phyloP scores from a whole-genome alignment of 1,140 invertebrate species.

The Nixonia krombeini region DNA sequence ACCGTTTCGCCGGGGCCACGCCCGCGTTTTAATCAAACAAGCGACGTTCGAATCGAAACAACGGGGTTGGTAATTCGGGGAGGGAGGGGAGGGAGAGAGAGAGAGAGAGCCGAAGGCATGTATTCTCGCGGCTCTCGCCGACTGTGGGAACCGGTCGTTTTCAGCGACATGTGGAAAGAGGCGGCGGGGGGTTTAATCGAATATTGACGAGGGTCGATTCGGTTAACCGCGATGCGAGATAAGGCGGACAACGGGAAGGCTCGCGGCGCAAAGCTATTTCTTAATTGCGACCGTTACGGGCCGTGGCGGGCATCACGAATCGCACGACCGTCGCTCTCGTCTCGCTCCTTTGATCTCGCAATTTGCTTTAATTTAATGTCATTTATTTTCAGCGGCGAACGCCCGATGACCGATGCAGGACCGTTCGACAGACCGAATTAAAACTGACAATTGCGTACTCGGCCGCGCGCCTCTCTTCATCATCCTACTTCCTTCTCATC shows the following conservation, averaged over 20 bases:
- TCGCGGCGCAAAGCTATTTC: conserved; percentile 18
- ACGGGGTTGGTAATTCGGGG: too few species aligned
- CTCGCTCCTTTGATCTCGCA: conserved; percentile 23
- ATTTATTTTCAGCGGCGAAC: conserved; percentile 6
- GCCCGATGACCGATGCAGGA: conserved; percentile 8
- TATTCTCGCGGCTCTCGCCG: too few species aligned
- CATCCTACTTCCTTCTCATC: neutral
- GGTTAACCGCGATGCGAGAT: conserved; percentile 26
- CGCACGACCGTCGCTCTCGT: conserved; percentile 17
- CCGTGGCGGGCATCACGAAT: conserved; percentile 15
- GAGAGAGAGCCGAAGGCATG: too few species aligned
- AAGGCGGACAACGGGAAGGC: conserved; percentile 16
- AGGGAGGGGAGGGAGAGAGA: too few species aligned
- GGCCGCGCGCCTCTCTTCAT: too few species aligned
- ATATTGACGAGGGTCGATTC: conserved; percentile 29
- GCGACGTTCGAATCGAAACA: too few species aligned
- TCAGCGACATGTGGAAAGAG: conserved; percentile 1
- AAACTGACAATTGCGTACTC: too few species aligned
- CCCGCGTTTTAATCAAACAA: too few species aligned
- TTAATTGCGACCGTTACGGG: conserved; percentile 31
- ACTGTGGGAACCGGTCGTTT: conserved; percentile 21
- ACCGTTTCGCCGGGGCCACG: too few species aligned
- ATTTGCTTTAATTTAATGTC: conserved; percentile 29
- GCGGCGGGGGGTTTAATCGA: conserved; percentile 26
- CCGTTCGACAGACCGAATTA: conserved; percentile 7